A percentile compares a stretch with the other conserved stretches of the same genome.
These are phyloP conservation scores for Leptodirus hochenwartii DNA, from an alignment of 2,888 invertebrate genomes.

Conservation along the genomic window DNA sequence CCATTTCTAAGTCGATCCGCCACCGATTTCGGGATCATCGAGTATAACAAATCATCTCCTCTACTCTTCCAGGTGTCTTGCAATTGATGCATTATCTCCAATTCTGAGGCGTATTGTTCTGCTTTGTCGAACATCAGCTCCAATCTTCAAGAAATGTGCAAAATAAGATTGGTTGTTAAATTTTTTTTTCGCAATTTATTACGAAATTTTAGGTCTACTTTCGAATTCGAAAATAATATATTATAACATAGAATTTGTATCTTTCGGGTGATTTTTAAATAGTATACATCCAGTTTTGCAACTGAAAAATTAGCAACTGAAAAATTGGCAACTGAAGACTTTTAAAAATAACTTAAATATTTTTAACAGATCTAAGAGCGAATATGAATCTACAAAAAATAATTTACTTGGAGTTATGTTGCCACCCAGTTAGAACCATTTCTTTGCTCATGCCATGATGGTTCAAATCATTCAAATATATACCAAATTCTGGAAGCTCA, in stretches of 20 bases:
- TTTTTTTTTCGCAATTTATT: too few relatives aligned
- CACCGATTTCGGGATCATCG: slow-evolving; percentile 79
- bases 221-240: too few relatives aligned
- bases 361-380: too few relatives aligned
- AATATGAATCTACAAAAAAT: too few relatives aligned
- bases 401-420: slow-evolving; percentile 50
- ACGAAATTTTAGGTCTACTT: too few relatives aligned
- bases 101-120: slow-evolving; percentile 56
- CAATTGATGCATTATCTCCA: slow-evolving; percentile 59
- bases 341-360: too few relatives aligned
- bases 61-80: slow-evolving; percentile 72
- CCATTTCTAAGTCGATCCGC: slow-evolving; percentile 66
- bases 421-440: slow-evolving; percentile 70
- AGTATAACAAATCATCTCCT: slow-evolving; percentile 73
- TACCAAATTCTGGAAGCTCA: slow-evolving; percentile 59
- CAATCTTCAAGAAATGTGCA: slow-evolving; percentile 29
- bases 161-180: slow-evolving; percentile 1
- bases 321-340: too few relatives aligned
- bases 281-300: too few relatives aligned
- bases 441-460: slow-evolving; percentile 70
- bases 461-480: slow-evolving; percentile 70
- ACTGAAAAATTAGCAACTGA: too few relatives aligned
- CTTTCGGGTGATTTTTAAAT: too few relatives aligned
- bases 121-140: slow-evolving; percentile 71
- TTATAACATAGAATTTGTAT: too few relatives aligned